A percentile compares a stretch with the other conserved stretches of the same genome.
Evolutionary conservation across 2,888 invertebrate genomes (phyloP).

Genomic region (Choristoneura rosaceana): DNA sequence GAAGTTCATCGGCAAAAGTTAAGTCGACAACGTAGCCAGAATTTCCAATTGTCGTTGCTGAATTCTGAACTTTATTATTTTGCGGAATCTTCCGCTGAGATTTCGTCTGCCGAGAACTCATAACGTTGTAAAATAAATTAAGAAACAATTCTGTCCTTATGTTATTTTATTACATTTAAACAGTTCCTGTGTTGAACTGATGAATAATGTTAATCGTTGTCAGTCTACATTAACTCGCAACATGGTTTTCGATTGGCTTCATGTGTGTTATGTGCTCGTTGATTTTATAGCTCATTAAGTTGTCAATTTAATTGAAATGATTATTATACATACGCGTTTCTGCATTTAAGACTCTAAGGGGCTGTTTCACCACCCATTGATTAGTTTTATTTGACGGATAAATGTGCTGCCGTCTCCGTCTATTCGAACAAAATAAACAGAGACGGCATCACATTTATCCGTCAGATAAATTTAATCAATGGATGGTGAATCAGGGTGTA

Average conservation of each 20-base stretch:
- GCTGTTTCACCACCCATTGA: too few species aligned
- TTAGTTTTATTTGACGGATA: too few species aligned
- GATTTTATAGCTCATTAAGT: not conserved
- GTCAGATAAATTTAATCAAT: too few species aligned
- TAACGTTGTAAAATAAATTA: constrained; percentile 3
- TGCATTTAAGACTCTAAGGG: too few species aligned
- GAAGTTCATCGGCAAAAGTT: constrained; percentile 30
- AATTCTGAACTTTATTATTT: constrained; percentile 25
- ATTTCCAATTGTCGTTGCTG: constrained; percentile 37
- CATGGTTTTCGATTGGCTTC: not conserved
- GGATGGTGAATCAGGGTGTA: too few species aligned
- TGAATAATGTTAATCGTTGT: constrained; percentile 3
- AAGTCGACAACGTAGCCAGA: constrained; percentile 25
- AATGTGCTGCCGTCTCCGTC: too few species aligned
- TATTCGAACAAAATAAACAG: too few species aligned
- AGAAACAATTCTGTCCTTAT: not conserved
- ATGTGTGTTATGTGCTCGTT: not conserved
- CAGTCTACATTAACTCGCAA: not conserved
- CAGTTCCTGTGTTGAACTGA: not conserved
- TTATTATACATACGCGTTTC: too few species aligned
- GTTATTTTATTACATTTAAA: not conserved
- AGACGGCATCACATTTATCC: too few species aligned
- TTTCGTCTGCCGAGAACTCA: constrained; percentile 2
- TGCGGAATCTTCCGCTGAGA: constrained; percentile 6
- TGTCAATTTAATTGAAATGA: not conserved